Percentiles rank a stretch among this genome's conserved stretches.
Evolutionary conservation across 2,113 vertebrate species (phyloP).

Genomic region (Spheniscus mendiculus): DNA sequence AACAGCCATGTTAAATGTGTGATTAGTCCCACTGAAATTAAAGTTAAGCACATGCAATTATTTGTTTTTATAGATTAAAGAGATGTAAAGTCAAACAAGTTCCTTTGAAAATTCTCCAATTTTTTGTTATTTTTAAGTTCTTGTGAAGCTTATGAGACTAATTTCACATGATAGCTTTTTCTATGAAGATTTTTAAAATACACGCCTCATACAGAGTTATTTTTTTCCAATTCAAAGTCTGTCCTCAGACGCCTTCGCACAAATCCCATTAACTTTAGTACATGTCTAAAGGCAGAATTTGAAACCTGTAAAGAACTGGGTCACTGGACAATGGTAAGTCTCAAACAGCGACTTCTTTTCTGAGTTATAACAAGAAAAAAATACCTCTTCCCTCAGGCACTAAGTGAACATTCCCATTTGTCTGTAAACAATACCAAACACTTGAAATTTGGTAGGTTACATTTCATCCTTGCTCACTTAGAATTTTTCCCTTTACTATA

Average conservation of each 20-base stretch:
- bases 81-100: neutral
- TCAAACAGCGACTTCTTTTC: neutral
- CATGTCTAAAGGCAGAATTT: slow-evolving; percentile 5
- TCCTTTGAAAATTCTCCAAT: neutral
- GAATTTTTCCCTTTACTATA: neutral
- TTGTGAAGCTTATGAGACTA: neutral
- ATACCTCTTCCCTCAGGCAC: neutral
- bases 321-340: slow-evolving; percentile 17
- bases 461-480: neutral
- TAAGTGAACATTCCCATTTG: neutral
- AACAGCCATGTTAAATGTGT: neutral
- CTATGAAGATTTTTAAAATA: neutral
- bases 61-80: neutral
- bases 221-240: neutral
- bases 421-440: slow-evolving; percentile 16
- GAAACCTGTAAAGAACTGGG: slow-evolving; percentile 31
- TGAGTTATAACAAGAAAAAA: neutral
- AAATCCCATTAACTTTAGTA: slow-evolving; percentile 25
- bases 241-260: neutral
- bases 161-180: neutral
- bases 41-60: neutral
- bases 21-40: neutral
- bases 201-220: neutral
- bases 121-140: neutral
- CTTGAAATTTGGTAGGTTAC: neutral